Evolutionary conservation across 1,140 invertebrate genomes (phyloP).

Genomic region (Paraescarpia echinospica): DNA sequence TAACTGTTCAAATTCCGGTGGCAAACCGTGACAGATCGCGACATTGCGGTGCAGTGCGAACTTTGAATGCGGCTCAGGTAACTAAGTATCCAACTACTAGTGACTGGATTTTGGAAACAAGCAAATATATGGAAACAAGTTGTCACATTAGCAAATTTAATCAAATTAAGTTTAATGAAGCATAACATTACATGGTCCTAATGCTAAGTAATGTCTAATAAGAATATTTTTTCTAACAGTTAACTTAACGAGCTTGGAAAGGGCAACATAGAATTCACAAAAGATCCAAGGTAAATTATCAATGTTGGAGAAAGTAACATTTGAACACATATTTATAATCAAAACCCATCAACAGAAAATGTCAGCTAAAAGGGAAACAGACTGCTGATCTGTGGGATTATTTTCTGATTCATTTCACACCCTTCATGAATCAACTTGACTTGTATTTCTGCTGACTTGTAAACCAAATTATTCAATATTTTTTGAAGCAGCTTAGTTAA

Average conservation of each 20-base stretch:
- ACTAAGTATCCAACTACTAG: not conserved
- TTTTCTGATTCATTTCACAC: not conserved
- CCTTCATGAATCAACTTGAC: not conserved
- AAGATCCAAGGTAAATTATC: not conserved
- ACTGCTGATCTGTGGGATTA: not conserved
- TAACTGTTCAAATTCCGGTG: too few relatives aligned
- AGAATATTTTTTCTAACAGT: not conserved
- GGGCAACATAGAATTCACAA: not conserved
- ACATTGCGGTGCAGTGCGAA: too few relatives aligned
- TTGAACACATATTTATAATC: not conserved
- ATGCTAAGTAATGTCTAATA: not conserved
- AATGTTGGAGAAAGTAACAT: not conserved
- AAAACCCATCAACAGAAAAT: too few relatives aligned
- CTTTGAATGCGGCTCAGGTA: too few relatives aligned
- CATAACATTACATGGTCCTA: not conserved
- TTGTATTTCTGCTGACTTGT: not conserved
- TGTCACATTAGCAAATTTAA: too few relatives aligned
- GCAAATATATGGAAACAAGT: not conserved
- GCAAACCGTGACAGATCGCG: too few relatives aligned
- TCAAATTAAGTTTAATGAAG: too few relatives aligned
- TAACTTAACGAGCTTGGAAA: too few relatives aligned
- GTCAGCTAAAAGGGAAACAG: not conserved
- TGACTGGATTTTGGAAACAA: not conserved
- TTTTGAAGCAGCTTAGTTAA: not conserved
- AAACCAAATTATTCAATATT: not conserved